A percentile compares a stretch with the other conserved stretches of the same genome.
phyloP scores from a whole-genome alignment of 2,113 vertebrate genomes.

The Hucho hucho region DNA sequence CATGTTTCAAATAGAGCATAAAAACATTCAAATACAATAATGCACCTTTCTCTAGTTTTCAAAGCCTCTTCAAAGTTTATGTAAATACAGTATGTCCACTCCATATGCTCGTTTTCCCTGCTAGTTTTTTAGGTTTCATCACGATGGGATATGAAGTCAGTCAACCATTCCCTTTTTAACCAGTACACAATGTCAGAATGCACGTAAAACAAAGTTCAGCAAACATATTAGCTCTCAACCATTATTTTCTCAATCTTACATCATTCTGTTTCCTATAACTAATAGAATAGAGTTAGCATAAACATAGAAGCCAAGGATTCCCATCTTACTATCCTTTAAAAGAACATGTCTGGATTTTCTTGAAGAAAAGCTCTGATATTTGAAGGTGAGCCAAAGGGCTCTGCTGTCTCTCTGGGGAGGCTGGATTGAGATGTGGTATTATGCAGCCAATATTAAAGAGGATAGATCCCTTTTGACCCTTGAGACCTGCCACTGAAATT shows the following conservation, averaged over 20 bases:
- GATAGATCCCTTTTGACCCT: constrained; percentile 49
- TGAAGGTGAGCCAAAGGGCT: constrained; percentile 51
- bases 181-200: too few relatives aligned
- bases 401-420: constrained; percentile 33
- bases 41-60: too few relatives aligned
- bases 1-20: too few relatives aligned
- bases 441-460: constrained; percentile 52
- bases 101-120: not conserved
- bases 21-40: too few relatives aligned
- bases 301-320: not conserved
- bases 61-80: too few relatives aligned
- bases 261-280: not conserved
- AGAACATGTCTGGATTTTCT: not conserved
- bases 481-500: constrained; percentile 37
- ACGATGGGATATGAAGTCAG: not conserved
- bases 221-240: not conserved
- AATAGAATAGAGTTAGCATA: not conserved
- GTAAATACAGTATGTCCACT: not conserved
- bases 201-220: too few relatives aligned
- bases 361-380: constrained; percentile 22
- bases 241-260: not conserved
- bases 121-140: not conserved
- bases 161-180: not conserved
- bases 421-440: constrained; percentile 42
- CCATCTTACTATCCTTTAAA: not conserved